Percentiles rank a stretch among this genome's conserved stretches.
Conservation (phyloP, 2,797 vertebrate species). For the Huso huso region DNA sequence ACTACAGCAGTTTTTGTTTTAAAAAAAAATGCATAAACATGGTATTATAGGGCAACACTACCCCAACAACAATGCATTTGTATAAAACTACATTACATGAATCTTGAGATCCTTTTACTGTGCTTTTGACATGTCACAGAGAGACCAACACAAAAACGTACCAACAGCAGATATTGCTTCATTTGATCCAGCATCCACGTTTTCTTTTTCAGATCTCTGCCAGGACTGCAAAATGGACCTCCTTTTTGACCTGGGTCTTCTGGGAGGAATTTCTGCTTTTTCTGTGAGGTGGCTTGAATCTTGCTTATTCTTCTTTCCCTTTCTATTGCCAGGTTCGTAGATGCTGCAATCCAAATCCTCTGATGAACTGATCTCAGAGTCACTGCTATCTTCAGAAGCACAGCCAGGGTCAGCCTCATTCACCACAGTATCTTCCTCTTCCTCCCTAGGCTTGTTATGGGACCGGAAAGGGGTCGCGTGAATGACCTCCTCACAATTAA, state of each 20-base stretch:
- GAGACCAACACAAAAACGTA: too few relatives aligned
- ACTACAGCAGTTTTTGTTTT: too few relatives aligned
- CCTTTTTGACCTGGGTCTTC: constrained; percentile 47
- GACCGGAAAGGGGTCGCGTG: constrained; percentile 79
- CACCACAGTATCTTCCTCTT: background rate
- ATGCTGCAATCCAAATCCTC: constrained; percentile 64
- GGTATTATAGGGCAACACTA: too few relatives aligned
- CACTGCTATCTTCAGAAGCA: too few relatives aligned
- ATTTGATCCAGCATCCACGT: constrained; percentile 13
- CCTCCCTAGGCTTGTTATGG: constrained; percentile 25
- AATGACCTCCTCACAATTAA: constrained; percentile 71
- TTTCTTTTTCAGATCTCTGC: constrained; percentile 30
- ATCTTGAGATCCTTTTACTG: too few relatives aligned
- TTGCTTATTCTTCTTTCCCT: constrained; percentile 31
- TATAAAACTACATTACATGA: too few relatives aligned
- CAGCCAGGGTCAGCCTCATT: too few relatives aligned
- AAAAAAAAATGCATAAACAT: too few relatives aligned
- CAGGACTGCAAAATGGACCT: constrained; percentile 25
- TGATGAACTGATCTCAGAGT: constrained; percentile 36
- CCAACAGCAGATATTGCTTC: background rate
- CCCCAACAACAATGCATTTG: too few relatives aligned
- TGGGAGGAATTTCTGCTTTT: constrained; percentile 28
- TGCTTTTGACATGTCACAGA: too few relatives aligned
- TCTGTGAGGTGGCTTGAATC: background rate
- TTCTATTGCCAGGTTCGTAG: constrained; percentile 58